Percentiles rank a stretch among this genome's conserved stretches.
These are phyloP conservation scores for Notolepis coatsorum DNA, from an alignment of 2,797 vertebrate species.

Conservation along the genomic window DNA sequence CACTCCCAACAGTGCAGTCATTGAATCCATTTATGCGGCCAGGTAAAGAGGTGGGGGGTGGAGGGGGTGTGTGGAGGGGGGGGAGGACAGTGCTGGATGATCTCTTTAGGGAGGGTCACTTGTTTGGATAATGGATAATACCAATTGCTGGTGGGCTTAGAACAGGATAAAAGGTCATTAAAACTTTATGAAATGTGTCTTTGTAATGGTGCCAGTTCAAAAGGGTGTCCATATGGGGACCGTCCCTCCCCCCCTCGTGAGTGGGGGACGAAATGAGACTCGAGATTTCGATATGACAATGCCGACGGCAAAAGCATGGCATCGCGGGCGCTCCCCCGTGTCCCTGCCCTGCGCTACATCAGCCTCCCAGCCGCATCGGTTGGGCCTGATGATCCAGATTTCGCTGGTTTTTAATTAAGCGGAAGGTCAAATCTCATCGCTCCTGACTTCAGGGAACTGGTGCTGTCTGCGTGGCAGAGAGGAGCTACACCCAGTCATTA, in stretches of 20 bases:
- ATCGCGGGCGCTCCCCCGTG: conserved; percentile 61
- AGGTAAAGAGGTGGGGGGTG: conserved; percentile 12
- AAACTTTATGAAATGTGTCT: conserved; percentile 70
- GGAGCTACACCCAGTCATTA: conserved; percentile 76
- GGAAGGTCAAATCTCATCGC: conserved; percentile 81
- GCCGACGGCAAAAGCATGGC: conserved; percentile 78
- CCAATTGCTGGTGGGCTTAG: conserved; percentile 32
- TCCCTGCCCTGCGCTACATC: conserved; percentile 50
- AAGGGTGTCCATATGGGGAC: conserved; percentile 50
- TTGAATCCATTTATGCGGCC: conserved; percentile 15
- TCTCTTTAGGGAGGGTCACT: conserved; percentile 40
- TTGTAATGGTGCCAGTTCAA: conserved; percentile 60
- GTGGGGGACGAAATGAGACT: conserved; percentile 51
- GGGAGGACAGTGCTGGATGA: conserved; percentile 15
- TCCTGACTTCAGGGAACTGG: conserved; percentile 76
- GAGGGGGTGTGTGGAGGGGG: conserved; percentile 7
- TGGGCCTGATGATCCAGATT: conserved; percentile 76
- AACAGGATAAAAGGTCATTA: conserved; percentile 62
- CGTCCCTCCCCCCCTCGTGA: conserved; percentile 51
- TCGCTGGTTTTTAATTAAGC: conserved; percentile 83
- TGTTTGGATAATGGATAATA: conserved; percentile 68
- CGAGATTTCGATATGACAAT: conserved; percentile 81
- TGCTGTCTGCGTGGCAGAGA: conserved; percentile 72
- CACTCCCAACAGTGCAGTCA: background rate
- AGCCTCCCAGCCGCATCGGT: conserved; percentile 46